Evolutionary conservation across 92 coral and sea anemone species (phyloP), one percentile per base, ranked within the genome.

Genomic region (Anthopleura xanthogrammica): DNA sequence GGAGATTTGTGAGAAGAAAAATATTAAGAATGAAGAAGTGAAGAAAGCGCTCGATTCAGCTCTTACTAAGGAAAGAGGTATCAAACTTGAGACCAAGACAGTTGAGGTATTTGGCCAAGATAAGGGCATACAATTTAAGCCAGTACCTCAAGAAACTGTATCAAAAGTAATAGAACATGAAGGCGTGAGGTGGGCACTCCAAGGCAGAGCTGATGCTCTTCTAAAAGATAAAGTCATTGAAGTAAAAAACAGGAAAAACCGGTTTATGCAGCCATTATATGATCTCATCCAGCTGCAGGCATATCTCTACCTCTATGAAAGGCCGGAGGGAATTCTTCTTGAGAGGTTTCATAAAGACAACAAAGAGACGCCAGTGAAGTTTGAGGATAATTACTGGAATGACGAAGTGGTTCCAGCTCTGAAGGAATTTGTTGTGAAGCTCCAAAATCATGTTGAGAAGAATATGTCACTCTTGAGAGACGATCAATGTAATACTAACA

Each of bases 221-320:
- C 86, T 87, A 60, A 90, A 90, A 14, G 93, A 92, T 79, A 86
- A 86, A 82, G 90, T 97, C 71, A 90, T 97, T 70, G 99, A 97
- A 82, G 98, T 97, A 13, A 97, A 97, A 81, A 97, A 97, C 76
- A 85, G 99, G 39, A 97, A 56, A 77, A 94, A 84, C 57, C 85
- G 94, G 41, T 97, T 97, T 80, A 97, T 97, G 98, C 87, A 87
- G 22, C 99, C 99, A 0, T 85, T 88, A 14, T 97, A 97, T 65
- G 99, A 97, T 77, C 87, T 85, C 29, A 88, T 97, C 40, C 99
- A 97, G 81, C 89, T 97, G 3, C 99, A 97, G 77, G 89, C 97
- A 19, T 97, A 97, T 55, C 86, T 97, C 82, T 97, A 79, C 85
- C 77, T 97, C 12, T 90, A 95, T 70, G 90, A 88, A 39, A 97